phyloP scores from a whole-genome alignment of 2,888 invertebrate species.

The Calliphora vomitoria region DNA sequence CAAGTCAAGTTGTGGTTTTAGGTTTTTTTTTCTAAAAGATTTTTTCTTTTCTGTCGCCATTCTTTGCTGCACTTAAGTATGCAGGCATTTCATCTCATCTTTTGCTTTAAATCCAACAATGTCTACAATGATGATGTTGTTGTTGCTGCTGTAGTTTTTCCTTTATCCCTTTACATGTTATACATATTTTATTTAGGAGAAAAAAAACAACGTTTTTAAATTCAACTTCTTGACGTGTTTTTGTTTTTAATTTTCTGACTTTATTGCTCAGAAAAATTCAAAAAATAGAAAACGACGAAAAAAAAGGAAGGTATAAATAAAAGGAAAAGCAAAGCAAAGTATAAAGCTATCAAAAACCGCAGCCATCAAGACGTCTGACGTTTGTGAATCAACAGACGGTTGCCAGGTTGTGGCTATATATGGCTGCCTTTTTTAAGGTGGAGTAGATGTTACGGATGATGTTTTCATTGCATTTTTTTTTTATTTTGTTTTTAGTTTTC shows the following conservation, averaged over 20 bases:
- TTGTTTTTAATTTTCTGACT: conserved; percentile 48
- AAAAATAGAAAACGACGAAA: conserved; percentile 33
- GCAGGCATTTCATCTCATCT: conserved; percentile 49
- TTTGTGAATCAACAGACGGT: conserved; percentile 70
- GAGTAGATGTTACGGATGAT: conserved; percentile 2
- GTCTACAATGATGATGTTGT: conserved; percentile 42
- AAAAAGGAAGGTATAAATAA: conserved; percentile 16
- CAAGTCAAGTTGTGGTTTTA: conserved; percentile 68
- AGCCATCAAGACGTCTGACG: conserved; percentile 66
- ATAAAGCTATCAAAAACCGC: conserved; percentile 69
- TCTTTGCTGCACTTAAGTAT: conserved; percentile 51
- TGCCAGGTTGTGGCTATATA: conserved; percentile 67
- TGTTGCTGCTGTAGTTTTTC: not conserved
- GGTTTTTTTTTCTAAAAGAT: conserved; percentile 17
- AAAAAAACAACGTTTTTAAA: conserved; percentile 41
- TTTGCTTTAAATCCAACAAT: conserved; percentile 14
- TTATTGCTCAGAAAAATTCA: conserved; percentile 47
- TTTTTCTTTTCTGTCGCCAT: conserved; percentile 37
- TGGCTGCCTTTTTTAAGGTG: conserved; percentile 41
- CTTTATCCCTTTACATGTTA: conserved; percentile 36
- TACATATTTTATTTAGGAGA: conserved; percentile 33
- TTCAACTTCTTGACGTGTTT: conserved; percentile 48
- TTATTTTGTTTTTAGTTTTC: conserved; percentile 15
- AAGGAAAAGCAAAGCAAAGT: conserved; percentile 18
- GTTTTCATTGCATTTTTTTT: conserved; percentile 35